Percentiles rank a stretch among this genome's conserved stretches.
phyloP scores from a whole-genome alignment of 2,113 vertebrate species.

The Morphnarchus princeps region DNA sequence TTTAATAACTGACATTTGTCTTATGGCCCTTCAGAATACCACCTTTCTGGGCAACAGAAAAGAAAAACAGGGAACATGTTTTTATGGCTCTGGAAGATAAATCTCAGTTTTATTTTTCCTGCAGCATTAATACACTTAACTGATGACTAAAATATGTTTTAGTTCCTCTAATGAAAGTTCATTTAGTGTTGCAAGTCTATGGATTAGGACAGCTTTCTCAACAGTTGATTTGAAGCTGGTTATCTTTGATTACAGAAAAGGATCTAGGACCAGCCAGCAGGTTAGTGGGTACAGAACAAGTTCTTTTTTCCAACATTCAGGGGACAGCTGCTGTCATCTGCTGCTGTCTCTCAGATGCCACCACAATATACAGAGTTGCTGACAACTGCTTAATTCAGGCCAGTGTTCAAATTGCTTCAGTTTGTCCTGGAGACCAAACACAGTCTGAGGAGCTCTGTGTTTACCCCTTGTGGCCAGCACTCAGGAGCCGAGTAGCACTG shows the following conservation, averaged over 20 bases:
- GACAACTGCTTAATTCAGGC: neutral
- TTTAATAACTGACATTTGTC: neutral
- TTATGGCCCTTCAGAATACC: neutral
- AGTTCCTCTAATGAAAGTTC: neutral
- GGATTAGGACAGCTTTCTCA: neutral
- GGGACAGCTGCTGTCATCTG: neutral
- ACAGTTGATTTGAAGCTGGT: neutral
- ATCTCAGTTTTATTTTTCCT: neutral
- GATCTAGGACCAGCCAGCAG: neutral
- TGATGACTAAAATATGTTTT: neutral
- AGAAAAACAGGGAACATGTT: neutral
- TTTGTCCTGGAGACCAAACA: neutral
- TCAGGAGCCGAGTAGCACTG: neutral
- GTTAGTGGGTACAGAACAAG: neutral
- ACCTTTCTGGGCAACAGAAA: neutral
- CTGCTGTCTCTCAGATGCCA: neutral
- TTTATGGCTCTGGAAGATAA: neutral
- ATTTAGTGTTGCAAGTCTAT: neutral
- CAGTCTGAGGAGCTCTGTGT: neutral
- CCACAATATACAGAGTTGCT: neutral
- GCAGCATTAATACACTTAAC: neutral
- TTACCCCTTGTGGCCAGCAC: neutral
- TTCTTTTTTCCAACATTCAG: neutral
- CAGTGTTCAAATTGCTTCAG: neutral
- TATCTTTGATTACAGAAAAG: neutral